These are phyloP conservation scores for Aelia acuminata DNA, from an alignment of 2,888 invertebrate species.

Conservation along the genomic window DNA sequence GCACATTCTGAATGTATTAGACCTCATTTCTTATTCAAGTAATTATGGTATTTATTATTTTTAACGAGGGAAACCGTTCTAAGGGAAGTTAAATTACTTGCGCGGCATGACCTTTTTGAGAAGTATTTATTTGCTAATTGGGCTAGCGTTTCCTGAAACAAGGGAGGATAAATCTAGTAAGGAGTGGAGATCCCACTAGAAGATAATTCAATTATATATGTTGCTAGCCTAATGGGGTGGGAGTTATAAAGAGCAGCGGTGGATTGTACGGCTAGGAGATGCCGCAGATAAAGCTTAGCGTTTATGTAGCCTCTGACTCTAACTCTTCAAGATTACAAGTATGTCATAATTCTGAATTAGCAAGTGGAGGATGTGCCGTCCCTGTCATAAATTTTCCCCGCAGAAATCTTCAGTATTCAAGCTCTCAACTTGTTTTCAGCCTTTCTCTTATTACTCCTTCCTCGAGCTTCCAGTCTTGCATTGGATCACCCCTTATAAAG, in stretches of 20 bases:
- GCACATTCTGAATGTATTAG: background rate
- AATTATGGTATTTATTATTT: background rate
- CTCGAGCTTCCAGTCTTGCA: background rate
- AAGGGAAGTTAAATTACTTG: background rate
- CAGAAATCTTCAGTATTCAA: slow-evolving; percentile 19
- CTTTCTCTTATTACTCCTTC: background rate
- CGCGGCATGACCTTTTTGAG: background rate
- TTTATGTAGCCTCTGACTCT: background rate
- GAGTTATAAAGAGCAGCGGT: slow-evolving; percentile 33
- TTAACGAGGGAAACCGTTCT: background rate
- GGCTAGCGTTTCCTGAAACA: slow-evolving; percentile 2
- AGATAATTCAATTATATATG: slow-evolving; percentile 47
- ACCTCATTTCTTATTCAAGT: no score
- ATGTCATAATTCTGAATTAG: slow-evolving; percentile 30
- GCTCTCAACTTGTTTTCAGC: background rate
- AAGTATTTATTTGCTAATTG: slow-evolving; percentile 35
- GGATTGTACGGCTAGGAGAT: slow-evolving; percentile 14
- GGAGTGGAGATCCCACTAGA: background rate
- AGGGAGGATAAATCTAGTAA: slow-evolving; percentile 1
- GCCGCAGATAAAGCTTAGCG: slow-evolving; percentile 33
- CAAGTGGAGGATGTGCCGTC: slow-evolving; percentile 12
- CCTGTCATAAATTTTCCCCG: slow-evolving; percentile 10
- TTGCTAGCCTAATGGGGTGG: background rate
- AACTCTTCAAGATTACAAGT: slow-evolving; percentile 36
- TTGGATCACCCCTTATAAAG: background rate